Evolutionary conservation across 2,113 vertebrate species (phyloP).

Genomic region (Neotoma lepida): DNA sequence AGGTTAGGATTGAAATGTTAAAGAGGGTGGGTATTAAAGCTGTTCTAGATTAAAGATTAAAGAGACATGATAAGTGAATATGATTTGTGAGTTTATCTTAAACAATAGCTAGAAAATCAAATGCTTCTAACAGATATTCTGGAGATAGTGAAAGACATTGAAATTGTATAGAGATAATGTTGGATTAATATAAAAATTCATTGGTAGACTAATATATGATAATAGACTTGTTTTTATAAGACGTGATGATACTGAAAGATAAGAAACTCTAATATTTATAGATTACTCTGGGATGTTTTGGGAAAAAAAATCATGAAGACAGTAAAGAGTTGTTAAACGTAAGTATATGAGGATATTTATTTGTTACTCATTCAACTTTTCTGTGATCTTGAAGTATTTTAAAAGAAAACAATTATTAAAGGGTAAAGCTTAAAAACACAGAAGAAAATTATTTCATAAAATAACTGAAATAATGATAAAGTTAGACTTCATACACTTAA

Average conservation of each 20-base stretch:
- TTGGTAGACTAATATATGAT: neutral
- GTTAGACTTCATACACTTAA: constrained; percentile 2
- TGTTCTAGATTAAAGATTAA: neutral
- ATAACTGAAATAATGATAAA: neutral
- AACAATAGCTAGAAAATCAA: constrained; percentile 23
- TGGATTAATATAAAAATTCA: neutral
- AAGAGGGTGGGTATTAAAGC: neutral
- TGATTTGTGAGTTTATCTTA: neutral
- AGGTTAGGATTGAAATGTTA: neutral
- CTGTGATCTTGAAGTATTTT: neutral
- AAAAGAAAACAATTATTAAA: neutral
- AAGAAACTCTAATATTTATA: neutral
- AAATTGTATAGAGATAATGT: constrained; percentile 13
- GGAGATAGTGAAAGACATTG: neutral
- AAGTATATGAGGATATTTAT: neutral
- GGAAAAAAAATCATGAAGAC: neutral
- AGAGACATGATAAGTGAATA: constrained; percentile 13
- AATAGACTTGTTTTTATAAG: neutral
- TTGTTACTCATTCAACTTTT: neutral
- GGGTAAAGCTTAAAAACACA: neutral
- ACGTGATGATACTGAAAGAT: neutral
- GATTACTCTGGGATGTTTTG: constrained; percentile 1
- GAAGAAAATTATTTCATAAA: constrained; percentile 36
- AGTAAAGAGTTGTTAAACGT: constrained; percentile 13
- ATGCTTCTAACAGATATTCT: neutral